phyloP scores from a whole-genome alignment of 1,140 invertebrate genomes.

The Rhopalosiphum padi region DNA sequence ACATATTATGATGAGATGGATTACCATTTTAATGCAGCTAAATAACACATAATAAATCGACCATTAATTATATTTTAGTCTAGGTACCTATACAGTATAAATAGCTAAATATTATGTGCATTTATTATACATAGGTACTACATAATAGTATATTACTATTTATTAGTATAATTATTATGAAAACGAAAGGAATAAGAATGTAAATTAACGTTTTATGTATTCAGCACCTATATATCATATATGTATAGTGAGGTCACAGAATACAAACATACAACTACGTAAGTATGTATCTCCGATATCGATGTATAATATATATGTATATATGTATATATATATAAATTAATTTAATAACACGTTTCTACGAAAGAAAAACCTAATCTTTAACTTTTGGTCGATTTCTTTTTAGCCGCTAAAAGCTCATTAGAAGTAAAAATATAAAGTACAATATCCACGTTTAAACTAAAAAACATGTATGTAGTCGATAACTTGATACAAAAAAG shows the following conservation, averaged over 20 bases:
- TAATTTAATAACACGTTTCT: neutral
- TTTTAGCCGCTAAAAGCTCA: neutral
- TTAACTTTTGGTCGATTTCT: neutral
- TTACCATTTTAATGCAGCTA: neutral
- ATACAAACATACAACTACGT: neutral
- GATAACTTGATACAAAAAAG: neutral
- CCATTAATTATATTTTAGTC: neutral
- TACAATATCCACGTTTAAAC: too few species aligned
- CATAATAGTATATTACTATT: neutral
- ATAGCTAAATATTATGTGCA: neutral
- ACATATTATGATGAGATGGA: neutral
- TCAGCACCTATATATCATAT: neutral
- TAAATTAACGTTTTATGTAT: neutral
- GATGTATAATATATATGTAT: too few species aligned
- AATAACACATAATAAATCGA: neutral
- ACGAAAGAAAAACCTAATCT: neutral
- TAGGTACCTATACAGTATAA: neutral
- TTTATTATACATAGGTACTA: neutral
- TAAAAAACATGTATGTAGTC: neutral
- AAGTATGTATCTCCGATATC: neutral
- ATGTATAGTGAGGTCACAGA: neutral
- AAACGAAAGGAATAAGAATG: neutral
- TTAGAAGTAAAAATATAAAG: neutral
- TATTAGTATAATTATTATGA: neutral
- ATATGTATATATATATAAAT: neutral